Base-by-base conservation (phyloP, 2,113 vertebrate genomes). In the Heterocephalus glaber region DNA sequence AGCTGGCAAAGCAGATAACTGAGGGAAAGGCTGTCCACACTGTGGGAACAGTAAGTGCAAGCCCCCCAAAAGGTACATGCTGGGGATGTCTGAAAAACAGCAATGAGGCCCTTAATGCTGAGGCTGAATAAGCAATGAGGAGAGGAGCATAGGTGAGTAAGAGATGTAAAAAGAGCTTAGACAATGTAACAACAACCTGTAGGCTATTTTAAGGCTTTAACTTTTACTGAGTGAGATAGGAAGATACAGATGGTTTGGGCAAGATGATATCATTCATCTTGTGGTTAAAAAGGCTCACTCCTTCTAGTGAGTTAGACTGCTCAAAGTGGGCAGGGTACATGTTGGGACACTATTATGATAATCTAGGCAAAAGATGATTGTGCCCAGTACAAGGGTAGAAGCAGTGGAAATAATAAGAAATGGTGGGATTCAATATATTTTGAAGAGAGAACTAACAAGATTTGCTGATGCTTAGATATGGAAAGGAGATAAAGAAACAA, bases 151-250 rank as follows among this genome's bases (percentile, higher is more conserved):
- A 8, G 90, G 22, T 19, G 11, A 80, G 0, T 74, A n/a, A 92
- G 16, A 70, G 61, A 86, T 28, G 7, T 17, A 16, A 90, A 94
- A 92, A 30, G 13, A 81, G 5, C 16, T 74, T 11, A 65, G 54
- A 54, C 83, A 68, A 87, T 35, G 0, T 80, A 58, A 58, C 16
- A 65, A 70, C 28, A 79, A 24, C 74, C 35, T 79, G 12, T 33
- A 70, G 49, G 47, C 17, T 74, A 80, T 11, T 44, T 12, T 87
- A 94, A 65, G 30, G n/a, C 56, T 92, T 65, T 92, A 33, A 52
- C 63, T 92, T 89, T 94, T 65, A 70, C 52, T 72, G 54, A 87
- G 33, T 91, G 61, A 94, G 63, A 94, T 35, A 44, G 49, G 70
- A 74, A 68, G 22, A 82, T 38, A 92, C 49, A 85, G 79, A 93